Conservation (phyloP, 2,797 vertebrate genomes). For the Leptoclinus maculatus region DNA sequence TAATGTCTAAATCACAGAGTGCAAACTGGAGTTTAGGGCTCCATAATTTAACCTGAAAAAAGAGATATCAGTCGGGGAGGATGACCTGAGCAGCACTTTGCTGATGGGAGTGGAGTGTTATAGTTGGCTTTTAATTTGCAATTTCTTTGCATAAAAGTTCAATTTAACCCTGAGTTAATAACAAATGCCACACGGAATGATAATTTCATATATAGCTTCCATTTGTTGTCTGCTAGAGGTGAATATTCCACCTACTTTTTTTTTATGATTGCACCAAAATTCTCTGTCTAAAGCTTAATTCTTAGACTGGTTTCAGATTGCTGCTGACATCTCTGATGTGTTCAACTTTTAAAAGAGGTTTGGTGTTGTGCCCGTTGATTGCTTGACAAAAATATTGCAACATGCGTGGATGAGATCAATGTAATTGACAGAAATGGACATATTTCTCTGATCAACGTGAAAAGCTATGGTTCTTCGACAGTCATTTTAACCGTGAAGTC, state of each 20-base stretch:
- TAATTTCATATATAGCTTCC: not conserved
- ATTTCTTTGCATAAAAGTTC: conserved; percentile 6
- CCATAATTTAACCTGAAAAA: conserved; percentile 1
- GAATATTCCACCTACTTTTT: not conserved
- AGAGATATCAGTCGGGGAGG: conserved; percentile 12
- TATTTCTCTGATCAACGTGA: not conserved
- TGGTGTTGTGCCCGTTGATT: not conserved
- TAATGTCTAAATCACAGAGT: conserved; percentile 49
- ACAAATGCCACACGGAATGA: not conserved
- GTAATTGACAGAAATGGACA: not conserved
- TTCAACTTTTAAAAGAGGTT: not conserved
- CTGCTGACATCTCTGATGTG: not conserved
- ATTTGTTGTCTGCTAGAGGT: not conserved
- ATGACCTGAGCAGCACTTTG: conserved; percentile 19
- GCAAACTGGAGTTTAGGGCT: conserved; percentile 26
- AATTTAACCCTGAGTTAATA: not conserved
- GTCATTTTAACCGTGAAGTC: not conserved
- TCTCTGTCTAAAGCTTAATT: not conserved
- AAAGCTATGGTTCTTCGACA: not conserved
- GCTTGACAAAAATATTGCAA: not conserved
- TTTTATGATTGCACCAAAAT: not conserved
- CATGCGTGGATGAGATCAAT: not conserved
- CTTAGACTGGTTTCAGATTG: not conserved
- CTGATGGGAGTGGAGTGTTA: not conserved
- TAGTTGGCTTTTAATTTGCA: conserved; percentile 3